Conservation (phyloP, 2,888 invertebrate species). For the Hirtodrosophila confusa region DNA sequence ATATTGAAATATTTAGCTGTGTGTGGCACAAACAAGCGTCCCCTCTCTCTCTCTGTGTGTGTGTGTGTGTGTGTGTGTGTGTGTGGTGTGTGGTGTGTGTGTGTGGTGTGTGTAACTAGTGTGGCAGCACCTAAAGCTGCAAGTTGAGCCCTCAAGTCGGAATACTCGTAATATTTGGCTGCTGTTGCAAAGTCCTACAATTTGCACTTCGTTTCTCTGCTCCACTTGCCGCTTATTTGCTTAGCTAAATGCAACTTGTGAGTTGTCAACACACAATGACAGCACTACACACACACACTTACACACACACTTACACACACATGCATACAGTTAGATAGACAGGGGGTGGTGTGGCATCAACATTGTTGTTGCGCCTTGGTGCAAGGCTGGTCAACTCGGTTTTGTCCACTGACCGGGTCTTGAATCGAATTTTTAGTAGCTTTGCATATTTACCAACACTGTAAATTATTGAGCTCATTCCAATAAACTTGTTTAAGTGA, state of each 20-base stretch:
- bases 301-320: neutral
- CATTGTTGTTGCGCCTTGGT: slow-evolving; percentile 1
- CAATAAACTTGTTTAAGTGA: too few relatives aligned
- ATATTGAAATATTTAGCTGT: slow-evolving; percentile 79
- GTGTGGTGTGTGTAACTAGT: slow-evolving; percentile 42
- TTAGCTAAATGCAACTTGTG: slow-evolving; percentile 79
- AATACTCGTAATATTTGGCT: slow-evolving; percentile 25
- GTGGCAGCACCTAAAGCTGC: slow-evolving; percentile 25
- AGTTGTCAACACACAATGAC: slow-evolving; percentile 69
- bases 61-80: slow-evolving; percentile 1
- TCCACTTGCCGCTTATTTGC: slow-evolving; percentile 59
- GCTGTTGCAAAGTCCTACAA: slow-evolving; percentile 45
- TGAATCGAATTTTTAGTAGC: too few relatives aligned
- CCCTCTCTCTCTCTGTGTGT: neutral
- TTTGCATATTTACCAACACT: slow-evolving; percentile 39
- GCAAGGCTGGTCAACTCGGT: slow-evolving; percentile 15
- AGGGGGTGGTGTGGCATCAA: too few relatives aligned
- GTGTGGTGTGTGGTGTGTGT: slow-evolving; percentile 18
- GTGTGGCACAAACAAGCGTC: slow-evolving; percentile 71
- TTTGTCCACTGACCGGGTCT: neutral
- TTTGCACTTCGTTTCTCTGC: slow-evolving; percentile 41
- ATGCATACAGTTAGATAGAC: neutral
- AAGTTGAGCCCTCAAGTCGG: slow-evolving; percentile 11
- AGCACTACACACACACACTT: slow-evolving; percentile 11
- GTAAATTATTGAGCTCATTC: neutral